phyloP scores from a whole-genome alignment of 2,113 vertebrate species.

The Pithys albifrons region DNA sequence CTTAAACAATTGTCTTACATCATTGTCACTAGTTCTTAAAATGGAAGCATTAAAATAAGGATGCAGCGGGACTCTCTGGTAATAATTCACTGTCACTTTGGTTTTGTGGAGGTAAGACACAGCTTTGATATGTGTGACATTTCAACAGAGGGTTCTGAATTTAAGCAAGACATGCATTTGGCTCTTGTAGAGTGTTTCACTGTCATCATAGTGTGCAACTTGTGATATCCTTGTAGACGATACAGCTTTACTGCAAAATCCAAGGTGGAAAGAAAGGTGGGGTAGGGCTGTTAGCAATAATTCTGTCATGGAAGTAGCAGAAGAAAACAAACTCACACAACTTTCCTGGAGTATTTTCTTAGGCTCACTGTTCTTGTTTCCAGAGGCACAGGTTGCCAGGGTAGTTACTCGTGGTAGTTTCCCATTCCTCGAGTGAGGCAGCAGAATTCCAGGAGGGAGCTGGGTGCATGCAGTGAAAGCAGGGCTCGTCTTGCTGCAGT shows the following conservation, averaged over 20 bases:
- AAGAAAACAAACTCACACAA: not conserved
- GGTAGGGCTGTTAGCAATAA: not conserved
- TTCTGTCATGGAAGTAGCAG: not conserved
- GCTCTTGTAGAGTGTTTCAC: not conserved
- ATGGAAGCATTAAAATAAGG: slow-evolving; percentile 68
- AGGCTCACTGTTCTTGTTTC: not conserved
- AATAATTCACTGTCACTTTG: slow-evolving; percentile 36
- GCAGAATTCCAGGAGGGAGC: not conserved
- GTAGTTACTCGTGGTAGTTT: not conserved
- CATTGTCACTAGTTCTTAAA: slow-evolving; percentile 63
- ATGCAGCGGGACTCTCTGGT: slow-evolving; percentile 45
- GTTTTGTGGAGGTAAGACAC: not conserved
- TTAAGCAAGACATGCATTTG: not conserved
- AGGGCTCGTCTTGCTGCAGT: accelerated
- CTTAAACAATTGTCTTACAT: not conserved
- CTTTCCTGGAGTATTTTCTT: not conserved
- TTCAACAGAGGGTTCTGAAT: not conserved
- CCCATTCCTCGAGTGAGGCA: not conserved
- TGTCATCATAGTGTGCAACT: not conserved
- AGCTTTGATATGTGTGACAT: not conserved
- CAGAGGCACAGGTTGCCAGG: not conserved
- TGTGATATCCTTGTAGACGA: not conserved
- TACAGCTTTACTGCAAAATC: not conserved
- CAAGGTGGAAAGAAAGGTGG: not conserved
- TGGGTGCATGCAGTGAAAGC: not conserved